A percentile compares a stretch with the other conserved stretches of the same genome.
These are phyloP conservation scores for Catostylus mosaicus DNA, from an alignment of 30 jellyfish, hydroid and myxozoan genomes.

Conservation along the genomic window DNA sequence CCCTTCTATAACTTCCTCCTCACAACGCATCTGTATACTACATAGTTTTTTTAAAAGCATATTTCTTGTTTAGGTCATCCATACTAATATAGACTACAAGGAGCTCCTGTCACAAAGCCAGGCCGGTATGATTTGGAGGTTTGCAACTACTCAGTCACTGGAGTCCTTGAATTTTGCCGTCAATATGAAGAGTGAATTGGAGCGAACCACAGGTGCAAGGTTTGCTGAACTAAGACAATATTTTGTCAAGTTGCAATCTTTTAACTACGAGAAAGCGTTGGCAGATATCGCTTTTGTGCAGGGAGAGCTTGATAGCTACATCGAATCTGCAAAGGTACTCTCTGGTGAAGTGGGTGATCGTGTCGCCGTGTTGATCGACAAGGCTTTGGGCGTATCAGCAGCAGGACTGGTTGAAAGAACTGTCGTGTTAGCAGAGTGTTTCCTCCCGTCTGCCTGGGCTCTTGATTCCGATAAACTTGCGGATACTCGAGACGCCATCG, in stretches of 20 bases:
- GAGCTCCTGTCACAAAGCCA: background rate
- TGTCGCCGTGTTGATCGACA: background rate
- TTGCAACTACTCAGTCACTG: background rate
- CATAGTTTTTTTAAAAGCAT: too few relatives aligned
- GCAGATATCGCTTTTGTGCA: background rate
- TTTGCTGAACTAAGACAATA: background rate
- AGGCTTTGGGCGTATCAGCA: background rate
- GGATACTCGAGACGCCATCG: background rate
- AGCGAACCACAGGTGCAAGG: background rate
- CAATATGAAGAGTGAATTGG: background rate
- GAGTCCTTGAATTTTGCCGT: background rate
- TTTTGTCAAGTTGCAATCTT: background rate
- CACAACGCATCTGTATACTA: too few relatives aligned
- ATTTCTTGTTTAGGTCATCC: background rate
- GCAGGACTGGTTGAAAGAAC: background rate
- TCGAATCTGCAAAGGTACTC: background rate
- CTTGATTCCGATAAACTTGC: background rate
- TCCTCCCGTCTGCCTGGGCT: background rate
- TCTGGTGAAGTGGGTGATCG: background rate
- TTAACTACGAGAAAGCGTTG: background rate
- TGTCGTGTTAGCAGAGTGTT: background rate
- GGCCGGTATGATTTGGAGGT: background rate
- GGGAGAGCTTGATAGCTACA: background rate
- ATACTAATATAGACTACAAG: background rate
- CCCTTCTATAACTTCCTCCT: too few relatives aligned